Evolutionary conservation across 2,888 invertebrate species (phyloP), one percentile per base, ranked within the genome.

Genomic region (Idaea dimidiata): DNA sequence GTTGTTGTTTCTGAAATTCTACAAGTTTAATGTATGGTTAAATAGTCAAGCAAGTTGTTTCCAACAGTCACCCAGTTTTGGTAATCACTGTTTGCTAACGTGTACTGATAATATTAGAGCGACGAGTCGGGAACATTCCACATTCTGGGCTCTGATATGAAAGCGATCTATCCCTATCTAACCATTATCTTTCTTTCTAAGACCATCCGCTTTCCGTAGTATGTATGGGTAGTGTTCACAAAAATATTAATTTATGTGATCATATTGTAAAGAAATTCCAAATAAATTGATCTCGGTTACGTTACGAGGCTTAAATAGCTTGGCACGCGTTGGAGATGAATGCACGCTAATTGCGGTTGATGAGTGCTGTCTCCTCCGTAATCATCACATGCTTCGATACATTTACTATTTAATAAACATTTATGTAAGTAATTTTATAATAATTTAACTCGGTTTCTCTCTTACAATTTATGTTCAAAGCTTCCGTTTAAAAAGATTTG

Each of bases 341-440:
- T 89, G 86, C 81, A 73, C 82, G 80, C 80, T 88, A 88, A 89
- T 89, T 89, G 84, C 79, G 73, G 79, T 76, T 79, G 82, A 85
- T 79, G 80, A 79, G 79, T 75, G 78, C 72, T 73, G 77, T 77
- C 77, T 77, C 76, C 76, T 76, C 76, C 43, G 74, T 77, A 78
- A 74, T 73, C 78, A 77, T 77, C 78, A 79, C 74, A 75, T 78
- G 77, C 67, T 63, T 82, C 78, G 74, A 73, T 73, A 77, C 1
- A 70, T 75, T 73, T 77, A 76, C 78, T 71, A 74, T 71, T 66
- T 75, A 84, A 81, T 75, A 77, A 82, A 83, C 82, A 77, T 72
- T 67, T 70, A 65, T 58, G 59, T 72, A 66, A 69, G 65, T 64
- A 73, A 76, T 75, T 24, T 24, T 24, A 24, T 24, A 24, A 24